phyloP scores from a whole-genome alignment of 2,113 vertebrate species.

The Syngnathus scovelli region DNA sequence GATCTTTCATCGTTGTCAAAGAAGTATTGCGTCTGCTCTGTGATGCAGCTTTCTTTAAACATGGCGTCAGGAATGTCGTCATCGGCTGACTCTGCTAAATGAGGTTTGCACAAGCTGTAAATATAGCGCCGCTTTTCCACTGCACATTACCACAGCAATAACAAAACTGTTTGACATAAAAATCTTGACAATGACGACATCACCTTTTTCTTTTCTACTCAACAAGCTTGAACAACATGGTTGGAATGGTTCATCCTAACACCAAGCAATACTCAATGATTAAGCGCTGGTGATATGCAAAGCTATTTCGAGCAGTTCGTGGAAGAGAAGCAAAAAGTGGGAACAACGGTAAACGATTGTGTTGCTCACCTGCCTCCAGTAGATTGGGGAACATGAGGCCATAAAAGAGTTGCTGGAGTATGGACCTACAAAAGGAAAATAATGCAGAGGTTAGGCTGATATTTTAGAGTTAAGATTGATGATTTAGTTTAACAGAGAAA shows the following conservation, averaged over 20 bases:
- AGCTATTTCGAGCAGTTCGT: not conserved
- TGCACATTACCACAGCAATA: not conserved
- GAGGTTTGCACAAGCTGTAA: conserved; percentile 11
- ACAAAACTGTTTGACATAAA: not conserved
- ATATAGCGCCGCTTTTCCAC: not conserved
- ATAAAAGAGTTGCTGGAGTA: conserved; percentile 88
- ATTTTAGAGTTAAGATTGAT: not conserved
- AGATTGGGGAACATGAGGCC: conserved; percentile 83
- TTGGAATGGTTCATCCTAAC: not conserved
- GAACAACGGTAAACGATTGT: not conserved
- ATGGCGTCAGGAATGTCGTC: conserved; percentile 82
- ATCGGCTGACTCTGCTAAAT: conserved; percentile 80
- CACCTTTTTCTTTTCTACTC: not conserved
- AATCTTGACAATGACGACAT: not conserved
- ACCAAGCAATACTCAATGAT: not conserved
- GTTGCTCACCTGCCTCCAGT: conserved; percentile 83
- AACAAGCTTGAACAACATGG: not conserved
- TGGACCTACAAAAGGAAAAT: conserved; percentile 73
- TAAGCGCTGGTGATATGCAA: not conserved
- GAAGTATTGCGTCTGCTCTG: conserved; percentile 97
- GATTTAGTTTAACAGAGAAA: not conserved
- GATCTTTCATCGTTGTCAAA: conserved; percentile 89
- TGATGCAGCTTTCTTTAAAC: conserved; percentile 96
- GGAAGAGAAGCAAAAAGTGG: not conserved
- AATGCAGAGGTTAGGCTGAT: too few relatives aligned